These are phyloP conservation scores for Hipparchia semele DNA, from an alignment of 2,888 invertebrate genomes.

Conservation along the genomic window DNA sequence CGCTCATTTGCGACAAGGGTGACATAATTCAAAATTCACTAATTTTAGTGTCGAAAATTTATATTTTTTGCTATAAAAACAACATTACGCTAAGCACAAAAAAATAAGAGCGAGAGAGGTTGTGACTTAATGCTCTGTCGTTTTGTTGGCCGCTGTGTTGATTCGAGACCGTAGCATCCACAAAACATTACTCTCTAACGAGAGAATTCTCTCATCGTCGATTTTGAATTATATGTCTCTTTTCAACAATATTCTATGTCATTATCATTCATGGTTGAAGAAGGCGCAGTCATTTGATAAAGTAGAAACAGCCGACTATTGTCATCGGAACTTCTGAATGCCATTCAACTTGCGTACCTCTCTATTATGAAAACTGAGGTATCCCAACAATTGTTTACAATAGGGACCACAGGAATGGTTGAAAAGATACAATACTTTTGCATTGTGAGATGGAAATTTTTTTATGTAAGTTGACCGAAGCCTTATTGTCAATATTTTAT, in stretches of 20 bases:
- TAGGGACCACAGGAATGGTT: background rate
- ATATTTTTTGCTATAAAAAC: too few species aligned
- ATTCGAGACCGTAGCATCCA: too few species aligned
- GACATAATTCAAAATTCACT: too few species aligned
- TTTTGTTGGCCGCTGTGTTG: too few species aligned
- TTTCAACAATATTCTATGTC: background rate
- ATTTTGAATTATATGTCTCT: background rate
- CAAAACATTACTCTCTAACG: too few species aligned
- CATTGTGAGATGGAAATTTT: background rate
- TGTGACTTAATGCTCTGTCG: too few species aligned
- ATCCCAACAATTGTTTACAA: slow-evolving; percentile 59
- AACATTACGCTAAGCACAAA: too few species aligned
- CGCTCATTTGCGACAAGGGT: too few species aligned
- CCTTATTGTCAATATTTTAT: background rate
- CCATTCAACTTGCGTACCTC: slow-evolving; percentile 62
- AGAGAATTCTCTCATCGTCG: too few species aligned
- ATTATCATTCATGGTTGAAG: background rate
- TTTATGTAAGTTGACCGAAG: background rate
- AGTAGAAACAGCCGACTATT: slow-evolving; percentile 46
- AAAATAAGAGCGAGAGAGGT: too few species aligned
- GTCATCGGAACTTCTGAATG: slow-evolving; percentile 50
- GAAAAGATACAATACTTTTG: background rate
- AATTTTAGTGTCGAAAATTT: too few species aligned
- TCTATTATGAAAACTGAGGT: slow-evolving; percentile 68
- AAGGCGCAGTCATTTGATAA: slow-evolving; percentile 7